Evolutionary conservation across 2,113 vertebrate species (phyloP).

Genomic region (Trochalopteron elliotii): DNA sequence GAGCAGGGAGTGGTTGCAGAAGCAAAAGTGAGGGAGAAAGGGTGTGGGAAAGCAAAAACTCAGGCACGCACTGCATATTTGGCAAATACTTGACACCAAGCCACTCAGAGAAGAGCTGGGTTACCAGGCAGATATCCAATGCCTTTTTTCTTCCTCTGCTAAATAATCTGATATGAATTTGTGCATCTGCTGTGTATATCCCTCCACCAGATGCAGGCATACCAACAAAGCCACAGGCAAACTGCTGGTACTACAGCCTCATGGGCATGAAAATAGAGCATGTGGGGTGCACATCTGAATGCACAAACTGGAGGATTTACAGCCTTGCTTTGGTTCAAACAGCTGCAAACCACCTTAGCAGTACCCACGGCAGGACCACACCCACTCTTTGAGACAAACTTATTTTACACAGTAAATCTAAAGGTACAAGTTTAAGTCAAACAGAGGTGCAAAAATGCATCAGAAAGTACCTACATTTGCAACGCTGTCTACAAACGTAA

Average conservation of each 20-base stretch:
- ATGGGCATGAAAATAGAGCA: fast-evolving
- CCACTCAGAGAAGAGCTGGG: neutral
- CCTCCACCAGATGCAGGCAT: neutral
- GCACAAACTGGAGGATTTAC: neutral
- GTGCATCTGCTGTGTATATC: neutral
- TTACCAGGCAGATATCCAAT: neutral
- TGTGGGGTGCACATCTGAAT: neutral
- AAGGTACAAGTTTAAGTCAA: neutral
- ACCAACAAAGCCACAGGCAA: neutral
- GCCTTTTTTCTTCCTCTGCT: neutral
- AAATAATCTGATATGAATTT: neutral
- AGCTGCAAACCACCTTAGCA: neutral
- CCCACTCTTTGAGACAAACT: neutral
- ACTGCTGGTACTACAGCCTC: neutral
- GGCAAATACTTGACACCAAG: neutral
- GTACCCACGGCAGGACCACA: neutral
- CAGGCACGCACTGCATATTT: neutral
- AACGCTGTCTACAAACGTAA: neutral
- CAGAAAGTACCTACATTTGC: neutral
- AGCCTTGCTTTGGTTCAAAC: neutral
- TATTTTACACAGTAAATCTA: neutral
- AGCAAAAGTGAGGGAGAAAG: neutral
- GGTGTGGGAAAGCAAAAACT: constrained; percentile 1
- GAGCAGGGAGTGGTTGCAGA: neutral
- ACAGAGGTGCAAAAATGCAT: neutral